A percentile compares a stretch with the other conserved stretches of the same genome.
Evolutionary conservation across 2,888 invertebrate species (phyloP).

Genomic region (Sesia bembeciformis): DNA sequence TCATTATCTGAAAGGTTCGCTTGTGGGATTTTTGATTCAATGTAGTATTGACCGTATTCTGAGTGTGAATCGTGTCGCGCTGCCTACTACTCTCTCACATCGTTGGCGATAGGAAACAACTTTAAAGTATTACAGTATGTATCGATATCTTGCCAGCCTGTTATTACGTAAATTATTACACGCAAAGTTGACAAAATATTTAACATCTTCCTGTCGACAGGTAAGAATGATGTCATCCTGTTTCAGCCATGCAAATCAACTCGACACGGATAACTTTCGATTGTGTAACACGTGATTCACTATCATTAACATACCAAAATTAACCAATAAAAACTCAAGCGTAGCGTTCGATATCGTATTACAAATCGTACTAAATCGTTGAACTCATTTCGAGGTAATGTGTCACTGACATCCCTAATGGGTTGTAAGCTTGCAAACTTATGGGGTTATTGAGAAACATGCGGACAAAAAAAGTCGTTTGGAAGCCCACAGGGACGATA

Average conservation of each 20-base stretch:
- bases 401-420: slow-evolving; percentile 13
- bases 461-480: slow-evolving; percentile 61
- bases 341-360: background rate
- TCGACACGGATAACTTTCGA: slow-evolving; percentile 22
- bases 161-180: slow-evolving; percentile 5
- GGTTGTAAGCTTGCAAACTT: slow-evolving; percentile 22
- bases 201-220: slow-evolving; percentile 5
- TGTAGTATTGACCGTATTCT: slow-evolving; percentile 10
- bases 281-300: slow-evolving; percentile 17
- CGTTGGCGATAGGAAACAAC: slow-evolving; percentile 6
- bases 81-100: slow-evolving; percentile 10
- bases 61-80: too few relatives aligned
- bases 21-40: slow-evolving; percentile 20
- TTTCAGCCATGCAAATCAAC: slow-evolving; percentile 34
- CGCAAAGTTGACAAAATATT: slow-evolving; percentile 8
- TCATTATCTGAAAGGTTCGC: slow-evolving; percentile 4
- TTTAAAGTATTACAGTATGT: slow-evolving; percentile 1
- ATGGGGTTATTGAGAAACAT: slow-evolving; percentile 29
- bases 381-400: background rate
- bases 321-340: background rate
- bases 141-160: too few relatives aligned
- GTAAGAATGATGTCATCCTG: slow-evolving; percentile 14
- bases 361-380: too few relatives aligned
- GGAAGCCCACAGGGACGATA: slow-evolving; percentile 28
- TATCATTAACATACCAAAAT: background rate